Conservation (phyloP, 2,888 invertebrate species). For the Lobophora halterata region DNA sequence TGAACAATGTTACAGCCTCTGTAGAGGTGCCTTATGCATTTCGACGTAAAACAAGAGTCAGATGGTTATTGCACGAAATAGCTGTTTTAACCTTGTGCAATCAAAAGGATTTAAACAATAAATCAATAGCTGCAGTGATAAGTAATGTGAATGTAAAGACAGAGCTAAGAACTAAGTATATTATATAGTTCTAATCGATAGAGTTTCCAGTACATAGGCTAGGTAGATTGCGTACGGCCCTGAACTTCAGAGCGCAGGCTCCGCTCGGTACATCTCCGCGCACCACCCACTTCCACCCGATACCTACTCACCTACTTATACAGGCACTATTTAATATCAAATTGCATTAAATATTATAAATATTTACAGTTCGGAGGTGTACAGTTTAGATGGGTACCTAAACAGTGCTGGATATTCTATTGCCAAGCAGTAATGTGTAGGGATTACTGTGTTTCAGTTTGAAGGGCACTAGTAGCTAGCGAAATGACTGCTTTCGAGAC, state of each 20-base stretch:
- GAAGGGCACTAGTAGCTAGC: too few relatives aligned
- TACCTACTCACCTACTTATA: background rate
- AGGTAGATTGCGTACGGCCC: slow-evolving; percentile 20
- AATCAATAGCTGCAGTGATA: slow-evolving; percentile 22
- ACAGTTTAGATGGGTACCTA: too few relatives aligned
- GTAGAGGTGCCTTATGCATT: slow-evolving; percentile 48
- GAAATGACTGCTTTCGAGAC: too few relatives aligned
- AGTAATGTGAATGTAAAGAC: slow-evolving; percentile 2
- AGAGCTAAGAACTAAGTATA: slow-evolving; percentile 4
- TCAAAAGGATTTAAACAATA: slow-evolving; percentile 24
- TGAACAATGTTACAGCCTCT: slow-evolving; percentile 58
- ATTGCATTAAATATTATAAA: too few relatives aligned
- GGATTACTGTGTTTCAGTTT: too few relatives aligned
- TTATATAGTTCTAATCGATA: slow-evolving; percentile 9
- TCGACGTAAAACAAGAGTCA: slow-evolving; percentile 46
- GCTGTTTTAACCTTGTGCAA: slow-evolving; percentile 21
- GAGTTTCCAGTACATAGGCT: background rate
- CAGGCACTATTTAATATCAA: slow-evolving; percentile 2
- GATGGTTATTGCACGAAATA: slow-evolving; percentile 14
- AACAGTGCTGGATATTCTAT: too few relatives aligned
- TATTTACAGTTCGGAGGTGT: too few relatives aligned
- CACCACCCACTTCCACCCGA: slow-evolving; percentile 15
- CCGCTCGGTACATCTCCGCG: slow-evolving; percentile 16
- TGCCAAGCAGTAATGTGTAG: too few relatives aligned
- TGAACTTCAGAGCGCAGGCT: slow-evolving; percentile 30